Percentiles rank a stretch among this genome's conserved stretches.
Evolutionary conservation across 1,140 invertebrate species (phyloP).

Genomic region (Pseudoatta argentina): DNA sequence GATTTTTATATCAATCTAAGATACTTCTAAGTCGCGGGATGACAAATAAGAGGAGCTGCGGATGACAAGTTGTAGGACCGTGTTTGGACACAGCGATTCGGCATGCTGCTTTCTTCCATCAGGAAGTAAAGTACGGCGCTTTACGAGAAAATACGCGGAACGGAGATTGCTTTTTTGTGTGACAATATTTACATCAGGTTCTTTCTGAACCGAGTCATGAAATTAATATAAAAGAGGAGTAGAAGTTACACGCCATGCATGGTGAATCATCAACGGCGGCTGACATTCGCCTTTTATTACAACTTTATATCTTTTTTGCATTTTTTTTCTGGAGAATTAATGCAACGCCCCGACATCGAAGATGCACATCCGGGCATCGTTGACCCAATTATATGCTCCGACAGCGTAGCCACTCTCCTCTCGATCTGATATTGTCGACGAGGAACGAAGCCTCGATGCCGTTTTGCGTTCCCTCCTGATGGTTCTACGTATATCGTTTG

Average conservation of each 20-base stretch:
- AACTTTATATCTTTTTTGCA: background rate
- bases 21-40: background rate
- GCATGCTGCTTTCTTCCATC: background rate
- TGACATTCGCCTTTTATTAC: conserved; percentile 25
- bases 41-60: conserved; percentile 27
- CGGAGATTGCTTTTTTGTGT: conserved; percentile 36
- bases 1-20: conserved; percentile 2
- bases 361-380: conserved; percentile 58
- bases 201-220: background rate
- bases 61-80: conserved; percentile 20
- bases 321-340: background rate
- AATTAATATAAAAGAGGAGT: conserved; percentile 10
- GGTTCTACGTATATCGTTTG: conserved; percentile 37
- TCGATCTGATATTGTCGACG: conserved; percentile 53
- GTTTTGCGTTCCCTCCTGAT: conserved; percentile 3
- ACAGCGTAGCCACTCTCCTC: conserved; percentile 57
- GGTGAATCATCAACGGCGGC: background rate
- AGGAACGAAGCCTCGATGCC: conserved; percentile 15
- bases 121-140: background rate
- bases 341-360: conserved; percentile 31
- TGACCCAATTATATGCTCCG: conserved; percentile 67
- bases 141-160: conserved; percentile 15
- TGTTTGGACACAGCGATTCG: conserved; percentile 11
- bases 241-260: background rate
- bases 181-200: conserved; percentile 18